These are phyloP conservation scores for Meloidogyne hapla DNA, from an alignment of 1,140 invertebrate species.

Conservation along the genomic window DNA sequence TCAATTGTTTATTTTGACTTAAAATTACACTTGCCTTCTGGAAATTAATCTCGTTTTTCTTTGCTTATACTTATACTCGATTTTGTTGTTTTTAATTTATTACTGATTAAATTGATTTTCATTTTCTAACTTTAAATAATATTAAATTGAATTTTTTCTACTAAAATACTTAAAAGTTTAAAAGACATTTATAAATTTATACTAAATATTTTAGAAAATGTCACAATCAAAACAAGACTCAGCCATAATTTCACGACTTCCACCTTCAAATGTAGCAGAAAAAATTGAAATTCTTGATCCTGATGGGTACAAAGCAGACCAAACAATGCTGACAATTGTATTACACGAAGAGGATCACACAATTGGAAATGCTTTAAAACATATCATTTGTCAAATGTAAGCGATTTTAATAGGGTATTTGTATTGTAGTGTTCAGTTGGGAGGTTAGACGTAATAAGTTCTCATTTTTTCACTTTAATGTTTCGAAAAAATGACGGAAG, in stretches of 20 bases:
- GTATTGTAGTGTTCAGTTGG: too few species aligned
- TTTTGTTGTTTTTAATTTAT: constrained; percentile 11
- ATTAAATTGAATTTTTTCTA: neutral
- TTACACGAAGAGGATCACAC: constrained; percentile 59
- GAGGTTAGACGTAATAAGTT: too few species aligned
- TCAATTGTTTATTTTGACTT: neutral
- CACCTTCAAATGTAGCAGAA: constrained; percentile 9
- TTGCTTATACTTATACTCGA: neutral
- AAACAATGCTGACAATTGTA: constrained; percentile 45
- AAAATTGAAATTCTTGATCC: constrained; percentile 41
- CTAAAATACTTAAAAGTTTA: neutral
- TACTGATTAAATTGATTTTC: neutral
- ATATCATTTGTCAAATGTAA: constrained; percentile 56
- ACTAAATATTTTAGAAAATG: neutral
- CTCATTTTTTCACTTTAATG: too few species aligned
- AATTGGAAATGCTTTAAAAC: constrained; percentile 56
- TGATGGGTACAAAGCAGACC: constrained; percentile 42
- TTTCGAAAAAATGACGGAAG: too few species aligned
- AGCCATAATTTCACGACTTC: neutral
- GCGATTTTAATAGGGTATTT: constrained; percentile 14
- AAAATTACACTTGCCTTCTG: neutral
- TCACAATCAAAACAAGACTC: neutral
- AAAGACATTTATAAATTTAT: neutral
- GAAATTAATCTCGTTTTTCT: neutral
- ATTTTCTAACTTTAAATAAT: neutral